Base-by-base conservation (phyloP, 2,113 vertebrate species). In the Tylochromis polylepis region DNA sequence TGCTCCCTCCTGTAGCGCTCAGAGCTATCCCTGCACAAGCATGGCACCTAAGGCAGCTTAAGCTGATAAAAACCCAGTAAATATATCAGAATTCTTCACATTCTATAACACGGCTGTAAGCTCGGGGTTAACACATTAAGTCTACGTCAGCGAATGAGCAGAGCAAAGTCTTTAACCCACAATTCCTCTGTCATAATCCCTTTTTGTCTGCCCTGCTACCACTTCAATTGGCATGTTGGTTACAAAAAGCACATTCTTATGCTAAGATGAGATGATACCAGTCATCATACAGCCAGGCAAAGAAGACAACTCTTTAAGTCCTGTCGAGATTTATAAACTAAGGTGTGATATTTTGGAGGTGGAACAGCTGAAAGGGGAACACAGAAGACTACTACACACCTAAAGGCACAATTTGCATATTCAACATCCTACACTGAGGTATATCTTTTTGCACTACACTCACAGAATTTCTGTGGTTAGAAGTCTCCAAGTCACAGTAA, bases 51-150 rank as follows among this genome's bases (percentile, higher is more conserved):
- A 38, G 43, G 65, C 81, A 70, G 72, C 70, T 89, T 83, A 82
- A 87, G 53, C 57, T 43, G 59, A 67, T 83, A 59, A 88, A 88
- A 62, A 81, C 22, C 78, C 62, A 18, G 81, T 57, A 56, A 27
- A 14, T 65, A 85, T 18, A 86, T 84, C 57, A 55, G 84, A 87
- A 86, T 93, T 89, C 81, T 85, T 92, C 83, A 92, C 85, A 88
- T 92, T 91, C 88, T 89, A 65, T 58, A 81, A 86, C 82, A 34
- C 53, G 18, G 22, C 20, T n/a, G 55, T 89, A 85, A 91, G 56
- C 49, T 78, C 29, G 3, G 62, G 49, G 41, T 53, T 65, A 18
- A 87, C 31, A 72, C 46, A 56, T 36, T 49, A 87, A 80, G 4
- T 55, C 46, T 31, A 62, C 46, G 16, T 38, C 51, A 79, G 29